Evolutionary conservation across 2,888 invertebrate genomes (phyloP).

Genomic region (Antheraea yamamai): DNA sequence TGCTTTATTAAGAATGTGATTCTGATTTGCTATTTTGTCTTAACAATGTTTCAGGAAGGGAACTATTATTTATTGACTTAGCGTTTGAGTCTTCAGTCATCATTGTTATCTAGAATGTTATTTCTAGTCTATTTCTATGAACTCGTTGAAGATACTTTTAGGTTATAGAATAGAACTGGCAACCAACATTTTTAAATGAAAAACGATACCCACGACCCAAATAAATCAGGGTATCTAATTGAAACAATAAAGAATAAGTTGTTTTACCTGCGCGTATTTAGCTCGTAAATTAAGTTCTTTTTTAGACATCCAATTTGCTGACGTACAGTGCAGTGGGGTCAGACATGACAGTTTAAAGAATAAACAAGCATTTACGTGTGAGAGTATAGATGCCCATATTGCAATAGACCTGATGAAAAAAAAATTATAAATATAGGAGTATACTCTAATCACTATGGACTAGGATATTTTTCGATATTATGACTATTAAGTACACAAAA

Average conservation of each 20-base stretch:
- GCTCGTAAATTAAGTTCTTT: constrained; percentile 61
- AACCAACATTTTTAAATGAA: neutral
- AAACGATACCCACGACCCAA: neutral
- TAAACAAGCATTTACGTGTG: constrained; percentile 74
- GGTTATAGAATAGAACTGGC: too few relatives aligned
- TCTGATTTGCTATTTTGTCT: neutral
- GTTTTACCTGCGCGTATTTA: constrained; percentile 60
- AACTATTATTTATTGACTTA: neutral
- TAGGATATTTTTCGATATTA: neutral
- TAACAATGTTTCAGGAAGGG: neutral
- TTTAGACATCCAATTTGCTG: constrained; percentile 73
- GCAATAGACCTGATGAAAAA: constrained; percentile 59
- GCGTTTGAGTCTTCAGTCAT: neutral
- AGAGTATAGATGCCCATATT: constrained; percentile 74
- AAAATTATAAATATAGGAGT: too few relatives aligned
- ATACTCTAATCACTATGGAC: too few relatives aligned
- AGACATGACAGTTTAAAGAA: constrained; percentile 77
- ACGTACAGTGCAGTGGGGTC: constrained; percentile 67
- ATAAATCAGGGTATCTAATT: neutral
- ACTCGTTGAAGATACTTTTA: too few relatives aligned
- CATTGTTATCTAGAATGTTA: neutral
- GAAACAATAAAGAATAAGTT: neutral
- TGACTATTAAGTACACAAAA: neutral
- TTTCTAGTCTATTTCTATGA: too few relatives aligned
- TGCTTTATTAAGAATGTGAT: neutral